A percentile compares a stretch with the other conserved stretches of the same genome.
phyloP scores from a whole-genome alignment of 2,113 vertebrate genomes.

The Corythoichthys haematopterus region DNA sequence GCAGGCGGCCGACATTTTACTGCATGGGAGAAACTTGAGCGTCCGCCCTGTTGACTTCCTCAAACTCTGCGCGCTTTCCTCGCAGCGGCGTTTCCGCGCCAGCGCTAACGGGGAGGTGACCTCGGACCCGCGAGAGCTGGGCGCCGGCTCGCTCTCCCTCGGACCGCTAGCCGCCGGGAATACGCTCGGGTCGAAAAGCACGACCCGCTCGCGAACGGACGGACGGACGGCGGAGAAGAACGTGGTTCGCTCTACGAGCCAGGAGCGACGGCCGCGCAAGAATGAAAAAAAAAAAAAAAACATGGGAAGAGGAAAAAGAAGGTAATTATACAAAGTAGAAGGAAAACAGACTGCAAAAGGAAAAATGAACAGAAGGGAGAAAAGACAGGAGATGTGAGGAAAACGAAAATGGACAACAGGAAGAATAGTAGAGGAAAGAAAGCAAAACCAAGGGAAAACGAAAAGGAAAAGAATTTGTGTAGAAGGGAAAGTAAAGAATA shows the following conservation, averaged over 20 bases:
- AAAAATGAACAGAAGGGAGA: no score
- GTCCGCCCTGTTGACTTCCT: slow-evolving; percentile 52
- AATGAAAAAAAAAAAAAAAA: no score
- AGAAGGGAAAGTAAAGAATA: neutral
- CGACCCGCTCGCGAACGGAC: neutral
- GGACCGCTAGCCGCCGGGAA: slow-evolving; percentile 42
- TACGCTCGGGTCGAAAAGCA: slow-evolving; percentile 48
- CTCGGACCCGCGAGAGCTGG: slow-evolving; percentile 42
- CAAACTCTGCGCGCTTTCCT: slow-evolving; percentile 37
- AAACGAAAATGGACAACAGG: no score
- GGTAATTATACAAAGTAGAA: no score
- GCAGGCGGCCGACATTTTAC: slow-evolving; percentile 7
- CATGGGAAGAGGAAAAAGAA: no score
- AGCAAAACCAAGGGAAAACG: neutral
- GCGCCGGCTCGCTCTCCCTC: slow-evolving; percentile 20
- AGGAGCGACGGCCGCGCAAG: no score
- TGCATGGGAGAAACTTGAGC: slow-evolving; percentile 30
- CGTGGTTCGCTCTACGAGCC: no score
- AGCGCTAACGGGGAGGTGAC: slow-evolving; percentile 20
- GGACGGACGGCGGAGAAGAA: no score
- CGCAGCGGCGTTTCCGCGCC: slow-evolving; percentile 22
- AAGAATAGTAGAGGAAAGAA: neutral
- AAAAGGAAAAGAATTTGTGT: slow-evolving; percentile 4
- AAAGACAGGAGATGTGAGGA: no score
- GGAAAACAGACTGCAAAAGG: no score